Percentiles rank a stretch among this genome's conserved stretches.
phyloP scores from a whole-genome alignment of 2,113 vertebrate genomes.

The Oriolus oriolus region DNA sequence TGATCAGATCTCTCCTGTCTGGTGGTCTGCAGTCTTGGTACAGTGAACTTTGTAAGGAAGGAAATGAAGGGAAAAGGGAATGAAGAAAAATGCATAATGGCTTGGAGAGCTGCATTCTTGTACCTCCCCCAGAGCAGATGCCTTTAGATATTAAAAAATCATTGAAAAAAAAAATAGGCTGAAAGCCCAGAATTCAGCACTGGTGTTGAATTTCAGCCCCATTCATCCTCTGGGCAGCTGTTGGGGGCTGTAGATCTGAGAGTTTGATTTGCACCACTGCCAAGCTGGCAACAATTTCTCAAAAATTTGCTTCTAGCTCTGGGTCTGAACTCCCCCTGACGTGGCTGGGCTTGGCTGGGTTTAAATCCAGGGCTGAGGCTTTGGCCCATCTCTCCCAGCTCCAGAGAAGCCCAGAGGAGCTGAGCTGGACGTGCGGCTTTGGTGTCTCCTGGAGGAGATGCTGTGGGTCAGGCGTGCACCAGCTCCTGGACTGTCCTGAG shows the following conservation, averaged over 20 bases:
- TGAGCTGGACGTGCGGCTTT: neutral
- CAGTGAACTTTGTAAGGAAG: neutral
- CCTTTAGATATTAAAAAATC: neutral
- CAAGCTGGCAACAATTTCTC: neutral
- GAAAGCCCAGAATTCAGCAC: neutral
- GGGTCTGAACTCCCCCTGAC: neutral
- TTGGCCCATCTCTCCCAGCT: neutral
- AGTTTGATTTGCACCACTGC: neutral
- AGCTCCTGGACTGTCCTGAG: rapidly evolving
- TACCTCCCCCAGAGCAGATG: neutral
- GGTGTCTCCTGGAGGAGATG: neutral
- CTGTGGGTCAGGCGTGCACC: rapidly evolving
- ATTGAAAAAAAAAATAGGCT: neutral
- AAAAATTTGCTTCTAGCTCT: neutral
- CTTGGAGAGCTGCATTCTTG: neutral
- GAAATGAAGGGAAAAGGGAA: neutral
- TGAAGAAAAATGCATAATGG: neutral
- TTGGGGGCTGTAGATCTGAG: neutral
- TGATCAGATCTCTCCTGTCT: neutral
- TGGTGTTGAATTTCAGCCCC: neutral
- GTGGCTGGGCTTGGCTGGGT: neutral
- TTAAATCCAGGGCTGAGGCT: neutral
- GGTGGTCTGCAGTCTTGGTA: neutral
- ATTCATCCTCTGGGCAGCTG: neutral
- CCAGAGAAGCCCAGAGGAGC: neutral